Evolutionary conservation across 2,113 vertebrate species (phyloP).

Genomic region (Calyptomena viridis): DNA sequence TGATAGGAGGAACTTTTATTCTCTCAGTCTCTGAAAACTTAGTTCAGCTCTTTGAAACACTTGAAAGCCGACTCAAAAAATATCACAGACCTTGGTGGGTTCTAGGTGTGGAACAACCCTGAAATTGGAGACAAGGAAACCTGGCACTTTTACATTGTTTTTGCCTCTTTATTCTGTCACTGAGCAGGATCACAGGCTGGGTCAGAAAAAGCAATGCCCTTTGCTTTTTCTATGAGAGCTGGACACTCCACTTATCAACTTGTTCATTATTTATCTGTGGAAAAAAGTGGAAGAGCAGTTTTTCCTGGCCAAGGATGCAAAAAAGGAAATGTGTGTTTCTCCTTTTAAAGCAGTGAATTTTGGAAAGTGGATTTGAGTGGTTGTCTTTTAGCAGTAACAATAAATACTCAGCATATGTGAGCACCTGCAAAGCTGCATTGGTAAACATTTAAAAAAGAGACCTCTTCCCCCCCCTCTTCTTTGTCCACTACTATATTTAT

Average conservation of each 20-base stretch:
- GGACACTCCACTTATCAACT: background rate
- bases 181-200: background rate
- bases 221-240: background rate
- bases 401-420: background rate
- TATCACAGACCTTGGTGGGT: background rate
- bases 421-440: background rate
- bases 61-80: background rate
- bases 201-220: background rate
- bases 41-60: background rate
- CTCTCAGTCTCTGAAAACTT: background rate
- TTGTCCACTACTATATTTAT: conserved; percentile 39
- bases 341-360: background rate
- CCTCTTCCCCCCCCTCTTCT: background rate
- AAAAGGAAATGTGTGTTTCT: background rate
- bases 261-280: background rate
- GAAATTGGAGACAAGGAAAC: background rate
- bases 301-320: background rate
- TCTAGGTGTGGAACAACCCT: background rate
- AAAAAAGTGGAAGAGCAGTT: background rate
- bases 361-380: background rate
- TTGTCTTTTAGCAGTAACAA: background rate
- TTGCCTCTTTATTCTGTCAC: background rate
- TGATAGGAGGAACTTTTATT: background rate
- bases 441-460: background rate
- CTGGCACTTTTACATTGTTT: background rate